Evolutionary conservation across 2,797 vertebrate species (phyloP), one percentile per base, ranked within the genome.

Genomic region (Cephalopachus bancanus): DNA sequence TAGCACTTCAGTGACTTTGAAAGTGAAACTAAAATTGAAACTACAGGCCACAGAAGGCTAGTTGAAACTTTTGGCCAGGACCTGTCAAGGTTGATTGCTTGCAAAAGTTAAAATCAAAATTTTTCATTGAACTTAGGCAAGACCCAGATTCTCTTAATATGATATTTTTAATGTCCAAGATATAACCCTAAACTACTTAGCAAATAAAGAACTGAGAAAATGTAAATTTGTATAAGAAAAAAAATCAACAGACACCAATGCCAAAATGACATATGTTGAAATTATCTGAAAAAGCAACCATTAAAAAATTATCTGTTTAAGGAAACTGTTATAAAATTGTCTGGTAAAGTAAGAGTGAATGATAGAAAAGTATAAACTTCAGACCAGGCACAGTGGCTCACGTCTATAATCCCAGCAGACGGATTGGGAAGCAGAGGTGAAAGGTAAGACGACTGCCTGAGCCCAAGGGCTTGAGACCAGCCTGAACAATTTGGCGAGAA

Each of bases 261-360:
- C 19, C 57, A 55, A 53, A 16, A 60, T 59, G 30, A 79, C 49
- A 79, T 4, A 76, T 44, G 15, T 37, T 88, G 17, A 22, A 37
- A 75, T 51, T 67, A 60, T 53, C 78, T 76, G 53, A 76, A 19
- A 71, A 92, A 83, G 20, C 49, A 83, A 33, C 71, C 78, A 64
- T 86, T 72, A 80, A 65, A 83, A 44, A 90, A 74, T n/a, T 51
- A 89, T 37, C 15, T 71, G 20, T 78, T 89, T 84, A 84, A 64
- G 26, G 20, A 62, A 44, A 20, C 15, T 26, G 26, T 78, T 75
- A 59, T 65, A 81, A 65, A 79, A 74, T 75, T 57, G 11, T 4
- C 55, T 14, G 10, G 51, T 16, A 81, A 90, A 59, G 20, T 81
- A 74, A n/a, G 20, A 6, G 11, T 85, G 26, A 57, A 86, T 74